These are phyloP conservation scores for Auanema freiburgensis DNA, from an alignment of 2,888 invertebrate species.

Conservation along the genomic window DNA sequence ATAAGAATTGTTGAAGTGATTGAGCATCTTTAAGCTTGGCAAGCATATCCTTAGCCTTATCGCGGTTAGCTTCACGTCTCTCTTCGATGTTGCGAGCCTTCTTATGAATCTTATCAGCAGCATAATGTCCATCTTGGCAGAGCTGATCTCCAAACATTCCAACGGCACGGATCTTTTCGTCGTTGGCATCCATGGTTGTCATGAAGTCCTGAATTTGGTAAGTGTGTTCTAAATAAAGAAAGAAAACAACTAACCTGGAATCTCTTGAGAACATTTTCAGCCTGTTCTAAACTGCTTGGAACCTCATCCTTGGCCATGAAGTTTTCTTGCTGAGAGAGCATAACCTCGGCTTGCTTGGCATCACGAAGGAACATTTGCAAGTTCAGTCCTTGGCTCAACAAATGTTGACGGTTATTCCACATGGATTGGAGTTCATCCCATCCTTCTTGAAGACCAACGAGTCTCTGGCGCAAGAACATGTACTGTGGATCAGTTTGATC, in stretches of 20 bases:
- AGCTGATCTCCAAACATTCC: conserved; percentile 88
- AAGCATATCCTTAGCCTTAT: conserved; percentile 79
- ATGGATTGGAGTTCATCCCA: conserved; percentile 99
- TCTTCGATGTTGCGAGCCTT: conserved; percentile 92
- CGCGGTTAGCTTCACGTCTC: conserved; percentile 77
- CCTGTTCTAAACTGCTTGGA: conserved; percentile 79
- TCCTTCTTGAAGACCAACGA: conserved; percentile 96
- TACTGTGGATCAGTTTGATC: conserved; percentile 91
- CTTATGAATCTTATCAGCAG: conserved; percentile 91
- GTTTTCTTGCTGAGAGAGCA: conserved; percentile 96
- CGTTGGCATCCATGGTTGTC: conserved; percentile 99
- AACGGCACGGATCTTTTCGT: conserved; percentile 92
- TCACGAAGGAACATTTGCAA: conserved; percentile 88
- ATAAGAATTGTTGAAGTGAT: conserved; percentile 89
- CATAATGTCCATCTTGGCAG: conserved; percentile 90
- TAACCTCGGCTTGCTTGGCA: conserved; percentile 90
- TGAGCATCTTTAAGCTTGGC: conserved; percentile 90
- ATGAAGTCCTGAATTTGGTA: conserved; percentile 92
- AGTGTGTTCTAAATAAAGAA: too few relatives aligned
- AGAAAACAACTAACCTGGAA: conserved; percentile 75
- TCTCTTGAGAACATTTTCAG: conserved; percentile 92
- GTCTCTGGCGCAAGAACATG: conserved; percentile 95
- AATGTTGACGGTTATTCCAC: conserved; percentile 97
- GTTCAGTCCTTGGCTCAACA: conserved; percentile 90
- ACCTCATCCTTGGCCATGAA: conserved; percentile 89